These are phyloP conservation scores for Solenopsis invicta DNA, from an alignment of 1,140 invertebrate genomes.

Conservation along the genomic window DNA sequence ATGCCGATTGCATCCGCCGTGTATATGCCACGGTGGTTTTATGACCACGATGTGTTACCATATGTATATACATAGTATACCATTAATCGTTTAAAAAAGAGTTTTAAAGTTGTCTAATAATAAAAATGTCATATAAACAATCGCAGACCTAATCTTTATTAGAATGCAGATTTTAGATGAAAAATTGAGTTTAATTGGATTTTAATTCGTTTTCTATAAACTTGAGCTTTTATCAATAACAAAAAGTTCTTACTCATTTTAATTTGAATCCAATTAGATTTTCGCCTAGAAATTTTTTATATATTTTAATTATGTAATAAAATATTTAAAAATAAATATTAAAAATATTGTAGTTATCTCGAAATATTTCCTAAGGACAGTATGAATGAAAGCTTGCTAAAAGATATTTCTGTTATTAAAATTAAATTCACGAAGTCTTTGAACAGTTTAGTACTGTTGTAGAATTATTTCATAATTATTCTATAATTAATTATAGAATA, in stretches of 20 bases:
- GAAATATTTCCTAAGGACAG: neutral
- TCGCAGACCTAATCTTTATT: neutral
- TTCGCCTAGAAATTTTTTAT: neutral
- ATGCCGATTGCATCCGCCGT: constrained; percentile 20
- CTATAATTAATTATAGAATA: neutral
- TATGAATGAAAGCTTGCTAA: neutral
- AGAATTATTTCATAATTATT: neutral
- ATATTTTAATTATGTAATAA: neutral
- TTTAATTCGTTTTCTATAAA: neutral
- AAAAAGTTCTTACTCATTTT: neutral
- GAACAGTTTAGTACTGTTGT: neutral
- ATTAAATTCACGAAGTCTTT: neutral
- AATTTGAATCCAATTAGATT: neutral
- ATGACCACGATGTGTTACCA: neutral
- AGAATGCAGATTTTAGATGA: neutral
- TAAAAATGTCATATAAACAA: neutral
- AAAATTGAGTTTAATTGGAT: constrained; percentile 6
- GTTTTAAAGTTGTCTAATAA: neutral
- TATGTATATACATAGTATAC: neutral
- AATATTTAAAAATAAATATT: constrained; percentile 8
- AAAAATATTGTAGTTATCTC: neutral
- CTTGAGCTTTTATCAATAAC: neutral
- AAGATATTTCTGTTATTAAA: neutral
- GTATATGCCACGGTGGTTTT: neutral
- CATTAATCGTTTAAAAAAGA: neutral